These are phyloP conservation scores for Ormyrus rosae DNA, from an alignment of 2,888 invertebrate genomes.

Conservation along the genomic window DNA sequence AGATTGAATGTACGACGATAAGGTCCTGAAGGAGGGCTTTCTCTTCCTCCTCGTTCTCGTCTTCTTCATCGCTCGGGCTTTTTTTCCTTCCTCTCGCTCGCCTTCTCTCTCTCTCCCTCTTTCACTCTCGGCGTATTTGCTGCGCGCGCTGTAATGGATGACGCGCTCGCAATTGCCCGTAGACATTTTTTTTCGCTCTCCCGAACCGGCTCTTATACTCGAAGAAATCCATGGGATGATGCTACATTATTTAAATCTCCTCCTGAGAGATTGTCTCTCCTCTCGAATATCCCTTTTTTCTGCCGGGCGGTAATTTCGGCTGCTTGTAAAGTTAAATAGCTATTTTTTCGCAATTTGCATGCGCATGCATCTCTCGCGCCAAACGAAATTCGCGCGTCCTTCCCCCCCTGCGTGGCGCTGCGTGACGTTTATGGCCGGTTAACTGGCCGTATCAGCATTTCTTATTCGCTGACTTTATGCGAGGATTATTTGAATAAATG, in stretches of 20 bases:
- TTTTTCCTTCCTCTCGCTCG: not conserved
- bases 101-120: not conserved
- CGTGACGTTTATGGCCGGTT: slow-evolving; percentile 42
- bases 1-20: slow-evolving; percentile 58
- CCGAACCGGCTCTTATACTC: not conserved
- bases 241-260: slow-evolving; percentile 27
- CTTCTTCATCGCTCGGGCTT: slow-evolving; percentile 8
- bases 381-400: slow-evolving; percentile 16
- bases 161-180: slow-evolving; percentile 44
- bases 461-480: slow-evolving; percentile 42
- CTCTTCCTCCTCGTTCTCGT: slow-evolving; percentile 12
- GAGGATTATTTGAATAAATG: slow-evolving; percentile 40
- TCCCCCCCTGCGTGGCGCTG: no score
- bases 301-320: not conserved
- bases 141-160: slow-evolving; percentile 44
- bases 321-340: slow-evolving; percentile 32
- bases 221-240: slow-evolving; percentile 29
- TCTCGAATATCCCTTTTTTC: slow-evolving; percentile 4
- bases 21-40: slow-evolving; percentile 43
- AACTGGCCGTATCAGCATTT: slow-evolving; percentile 45
- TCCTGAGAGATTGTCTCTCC: not conserved
- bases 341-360: slow-evolving; percentile 40
- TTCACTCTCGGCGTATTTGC: slow-evolving; percentile 35
- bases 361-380: slow-evolving; percentile 16
- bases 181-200: slow-evolving; percentile 26